Base-by-base conservation (phyloP, 2,113 vertebrate species). In the Cheirogaleus medius region DNA sequence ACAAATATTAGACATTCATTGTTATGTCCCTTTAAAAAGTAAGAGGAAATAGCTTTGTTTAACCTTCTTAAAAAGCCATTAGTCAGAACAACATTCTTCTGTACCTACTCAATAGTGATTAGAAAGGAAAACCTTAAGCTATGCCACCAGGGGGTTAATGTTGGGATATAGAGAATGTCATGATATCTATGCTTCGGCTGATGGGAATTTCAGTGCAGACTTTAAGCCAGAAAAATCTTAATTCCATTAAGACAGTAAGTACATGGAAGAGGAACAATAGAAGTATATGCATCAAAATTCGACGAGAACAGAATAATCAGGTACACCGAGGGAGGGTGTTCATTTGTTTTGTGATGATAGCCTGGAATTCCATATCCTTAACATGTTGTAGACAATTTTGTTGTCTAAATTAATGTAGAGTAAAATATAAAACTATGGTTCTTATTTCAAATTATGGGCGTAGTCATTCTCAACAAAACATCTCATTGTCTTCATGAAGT, bases 181-280 rank as follows among this genome's bases (percentile, higher is more conserved):
- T 9, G 29, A 37, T 39, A 54, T 76, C 69, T 39, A 20, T 15
- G 52, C 52, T 94, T 95, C 34, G 37, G 15, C 37, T 12, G 13
- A 39, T 49, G 39, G 14, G 25, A 60, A 90, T 88, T 94, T 68
- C 82, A 88, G 1, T 92, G 60, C 42, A 73, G 60, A 49, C 54
- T 91, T 95, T 37, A 73, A 93, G 63, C 13, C 18, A 69, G 95
- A 77, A 77, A 93, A 52, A 60, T 82, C n/a, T 64, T 88, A 90
- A 74, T 81, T n/a, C 12, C 68, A 25, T 92, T 58, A 83, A 87
- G 66, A 85, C 68, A 34, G 21, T 20, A 17, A 60, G 29, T 34
- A n/a, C 44, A 64, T n/a, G 42, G 39, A 80, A 49, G 63, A 60
- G 17, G 39, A 76, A 6, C 42, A 80, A 29, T 29, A 37, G 11